phyloP scores from a whole-genome alignment of 2,797 vertebrate species.

The Denticeps clupeoides region DNA sequence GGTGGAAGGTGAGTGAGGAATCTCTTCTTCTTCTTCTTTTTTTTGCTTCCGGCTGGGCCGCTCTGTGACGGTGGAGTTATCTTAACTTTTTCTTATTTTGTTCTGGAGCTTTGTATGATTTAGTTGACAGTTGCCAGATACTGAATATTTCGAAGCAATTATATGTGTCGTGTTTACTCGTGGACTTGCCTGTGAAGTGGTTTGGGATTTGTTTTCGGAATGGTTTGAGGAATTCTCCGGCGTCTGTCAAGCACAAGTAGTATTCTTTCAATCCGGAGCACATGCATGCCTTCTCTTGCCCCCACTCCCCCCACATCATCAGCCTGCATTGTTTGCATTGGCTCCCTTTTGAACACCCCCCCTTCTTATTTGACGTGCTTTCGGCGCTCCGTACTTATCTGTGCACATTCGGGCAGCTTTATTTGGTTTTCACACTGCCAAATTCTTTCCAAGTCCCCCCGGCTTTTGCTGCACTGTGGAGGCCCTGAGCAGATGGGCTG shows the following conservation, averaged over 20 bases:
- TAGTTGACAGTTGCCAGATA: too few species aligned
- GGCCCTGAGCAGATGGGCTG: conserved; percentile 90
- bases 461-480: conserved; percentile 65
- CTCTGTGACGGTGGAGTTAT: conserved; percentile 1
- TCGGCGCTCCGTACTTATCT: conserved; percentile 31
- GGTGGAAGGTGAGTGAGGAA: conserved; percentile 86
- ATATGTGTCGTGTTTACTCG: too few species aligned
- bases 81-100: too few species aligned
- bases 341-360: conserved; percentile 12
- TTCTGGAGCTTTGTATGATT: too few species aligned
- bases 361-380: conserved; percentile 26
- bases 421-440: conserved; percentile 73
- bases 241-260: conserved; percentile 29
- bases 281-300: conserved; percentile 34
- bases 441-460: conserved; percentile 78
- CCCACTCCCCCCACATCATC: conserved; percentile 21
- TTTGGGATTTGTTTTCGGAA: neutral
- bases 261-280: neutral
- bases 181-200: too few species aligned
- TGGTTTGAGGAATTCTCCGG: conserved; percentile 34
- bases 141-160: too few species aligned
- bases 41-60: neutral
- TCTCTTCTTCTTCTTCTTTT: conserved; percentile 1
- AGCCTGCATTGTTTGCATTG: conserved; percentile 24
- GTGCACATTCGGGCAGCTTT: conserved; percentile 52